A percentile compares a stretch with the other conserved stretches of the same genome.
Conservation (phyloP, 2,888 invertebrate species). For the Agelastica alni region DNA sequence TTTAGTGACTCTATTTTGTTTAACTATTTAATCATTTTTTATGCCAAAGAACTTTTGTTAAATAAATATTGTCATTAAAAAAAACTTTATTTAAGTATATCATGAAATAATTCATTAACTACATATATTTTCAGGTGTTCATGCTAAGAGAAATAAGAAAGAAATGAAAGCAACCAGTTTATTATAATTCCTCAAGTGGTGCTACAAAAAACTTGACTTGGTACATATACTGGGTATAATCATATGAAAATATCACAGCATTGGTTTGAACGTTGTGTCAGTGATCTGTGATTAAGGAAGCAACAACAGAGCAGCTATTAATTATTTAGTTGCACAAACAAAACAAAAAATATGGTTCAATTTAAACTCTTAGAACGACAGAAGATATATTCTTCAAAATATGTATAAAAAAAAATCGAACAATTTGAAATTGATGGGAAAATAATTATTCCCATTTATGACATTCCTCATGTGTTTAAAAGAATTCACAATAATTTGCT, state of each 20-base stretch:
- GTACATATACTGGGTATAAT: not conserved
- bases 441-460: not conserved
- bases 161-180: not conserved
- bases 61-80: too few relatives aligned
- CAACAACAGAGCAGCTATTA: slow-evolving; percentile 26
- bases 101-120: too few relatives aligned
- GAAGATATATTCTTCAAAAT: not conserved
- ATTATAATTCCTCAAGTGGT: not conserved
- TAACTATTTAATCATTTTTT: too few relatives aligned
- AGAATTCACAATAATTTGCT: not conserved
- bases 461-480: not conserved
- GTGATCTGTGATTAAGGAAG: slow-evolving; percentile 35
- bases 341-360: not conserved
- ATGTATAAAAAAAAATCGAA: not conserved
- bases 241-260: slow-evolving; percentile 7
- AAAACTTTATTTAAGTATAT: too few relatives aligned
- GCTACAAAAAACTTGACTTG: not conserved
- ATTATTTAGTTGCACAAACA: not conserved
- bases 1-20: not conserved
- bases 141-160: not conserved
- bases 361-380: not conserved
- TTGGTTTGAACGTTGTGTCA: slow-evolving; percentile 29
- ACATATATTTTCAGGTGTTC: not conserved
- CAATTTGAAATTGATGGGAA: not conserved
- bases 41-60: too few relatives aligned